Base-by-base conservation (phyloP, 2,113 vertebrate genomes). In the Neoarius graeffei region DNA sequence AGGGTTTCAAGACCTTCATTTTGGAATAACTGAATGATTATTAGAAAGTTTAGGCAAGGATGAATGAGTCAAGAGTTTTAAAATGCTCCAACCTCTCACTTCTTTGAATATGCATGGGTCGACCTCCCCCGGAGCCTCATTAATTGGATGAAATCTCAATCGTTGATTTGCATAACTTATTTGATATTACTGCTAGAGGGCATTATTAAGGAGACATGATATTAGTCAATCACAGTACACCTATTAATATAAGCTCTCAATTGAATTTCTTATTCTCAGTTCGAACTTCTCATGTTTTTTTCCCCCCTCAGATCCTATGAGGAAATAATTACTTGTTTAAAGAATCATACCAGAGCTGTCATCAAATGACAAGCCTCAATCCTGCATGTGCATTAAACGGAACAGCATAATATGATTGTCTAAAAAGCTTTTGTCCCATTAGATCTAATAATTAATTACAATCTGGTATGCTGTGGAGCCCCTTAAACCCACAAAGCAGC, bases 81-180 rank as follows among this genome's bases (percentile, higher is more conserved):
- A 76, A 71, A 62, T 74, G 67, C 54, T 48, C 57, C 86, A 90
- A 89, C 85, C 89, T 90, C 82, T 81, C 13, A 35, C 19, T 86
- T 57, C 60, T 66, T 62, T 85, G 48, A 88, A 87, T 87, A 89
- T 89, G 62, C 59, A 89, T 86, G 80, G 67, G 11, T 59, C 83
- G 48, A 85, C 77, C 79, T 89, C 90, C 84, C 90, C 66, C 42
- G 60, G 90, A 89, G 69, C 87, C 90, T 91, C 89, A 91, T 90
- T 91, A 88, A 90, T 91, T 83, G 81, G 60, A 86, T 91, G 86
- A 90, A 92, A 91, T 91, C 86, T 91, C 91, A 92, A 91, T 91
- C 87, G 88, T 88, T 50, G 64, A 89, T 91, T 91, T 87, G 90
- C 89, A 91, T 91, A 89, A 90, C 86, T 81, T 90, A 42, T 89